Base-by-base conservation (phyloP, 2,888 invertebrate genomes). In the Netelia melanura region DNA sequence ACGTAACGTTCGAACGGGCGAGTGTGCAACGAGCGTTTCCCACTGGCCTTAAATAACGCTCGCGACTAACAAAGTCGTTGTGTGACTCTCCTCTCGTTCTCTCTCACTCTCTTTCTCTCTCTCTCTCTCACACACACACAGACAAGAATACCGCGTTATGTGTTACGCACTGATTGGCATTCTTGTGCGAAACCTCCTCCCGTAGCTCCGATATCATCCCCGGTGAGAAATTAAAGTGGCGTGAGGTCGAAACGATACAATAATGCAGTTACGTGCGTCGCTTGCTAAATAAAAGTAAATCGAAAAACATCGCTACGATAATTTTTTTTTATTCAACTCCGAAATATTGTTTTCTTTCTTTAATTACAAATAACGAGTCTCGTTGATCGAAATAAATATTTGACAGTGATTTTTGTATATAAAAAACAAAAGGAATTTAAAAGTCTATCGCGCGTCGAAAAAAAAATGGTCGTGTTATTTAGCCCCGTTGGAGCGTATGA, bases 21-120 rank as follows among this genome's bases (percentile, higher is more conserved):
- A 74, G 56, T 23, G 54, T 76, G 58, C 81, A 79, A 21, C 43
- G 61, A 23, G 54, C 75, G 71, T 80, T 30, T 85, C 85, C 65
- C 81, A 83, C 76, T 81, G 71, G 85, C 85, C 74, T 81, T 81
- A 85, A 83, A 84, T 84, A 84, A 80, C 77, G 80, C 82, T 83
- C 43, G 80, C 62, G 30, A 81, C 83, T 68, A 67, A 76, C 82
- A 72, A 76, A 78, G 62, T 81, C 58, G 25, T 14, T 44, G 8
- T 9, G n/a, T 30, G 14, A 43, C 30, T 44, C 61, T 23, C 21
- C 56, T 56, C 62, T 64, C 30, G 14, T 11, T 54, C 3, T 67
- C 65, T 61, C 65, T 44, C 58, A 17, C 54, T 48, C 8, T 25
- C 17, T 11, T 11, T 54, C 3, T 67, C 65, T 61, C 65, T 44